These are phyloP conservation scores for Drosophila tanythrix DNA, from an alignment of 2,888 invertebrate genomes.

Conservation along the genomic window DNA sequence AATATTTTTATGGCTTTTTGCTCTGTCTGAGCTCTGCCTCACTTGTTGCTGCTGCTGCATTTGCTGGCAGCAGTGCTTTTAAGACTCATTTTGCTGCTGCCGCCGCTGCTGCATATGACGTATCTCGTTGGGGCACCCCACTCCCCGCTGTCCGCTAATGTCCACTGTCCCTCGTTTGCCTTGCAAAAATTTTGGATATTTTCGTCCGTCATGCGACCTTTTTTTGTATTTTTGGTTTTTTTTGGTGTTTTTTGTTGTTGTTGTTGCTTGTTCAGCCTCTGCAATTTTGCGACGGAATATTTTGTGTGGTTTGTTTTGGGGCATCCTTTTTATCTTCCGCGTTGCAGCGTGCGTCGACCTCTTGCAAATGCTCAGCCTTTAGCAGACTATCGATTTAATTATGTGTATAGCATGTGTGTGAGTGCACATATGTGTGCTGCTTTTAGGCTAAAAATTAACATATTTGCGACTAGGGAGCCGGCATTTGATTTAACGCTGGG, in stretches of 20 bases:
- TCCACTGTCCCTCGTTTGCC: conserved; percentile 36
- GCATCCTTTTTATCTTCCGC: conserved; percentile 81
- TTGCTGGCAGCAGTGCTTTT: conserved; percentile 53
- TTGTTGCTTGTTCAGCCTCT: conserved; percentile 53
- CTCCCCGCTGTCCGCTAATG: conserved; percentile 21
- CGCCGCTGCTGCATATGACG: conserved; percentile 69
- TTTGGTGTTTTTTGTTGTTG: conserved; percentile 1
- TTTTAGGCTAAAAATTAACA: conserved; percentile 61
- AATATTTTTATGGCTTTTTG: conserved; percentile 68
- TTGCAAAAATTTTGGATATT: conserved; percentile 74
- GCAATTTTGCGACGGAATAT: conserved; percentile 69
- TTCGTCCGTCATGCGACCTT: conserved; percentile 56
- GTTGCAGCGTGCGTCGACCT: conserved; percentile 72
- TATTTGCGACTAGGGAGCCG: conserved; percentile 55
- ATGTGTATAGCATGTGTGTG: conserved; percentile 32
- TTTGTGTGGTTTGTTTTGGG: conserved; percentile 61
- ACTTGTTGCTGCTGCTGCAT: conserved; percentile 67
- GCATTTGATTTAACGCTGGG: conserved; percentile 67
- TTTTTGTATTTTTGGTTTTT: conserved; percentile 24
- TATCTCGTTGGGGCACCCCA: conserved; percentile 47
- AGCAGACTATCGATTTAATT: conserved; percentile 63
- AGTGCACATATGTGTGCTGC: conserved; percentile 12
- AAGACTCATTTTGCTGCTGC: conserved; percentile 66
- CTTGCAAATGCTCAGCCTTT: conserved; percentile 22
- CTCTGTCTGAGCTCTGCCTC: conserved; percentile 51